Percentiles rank a stretch among this genome's conserved stretches.
These are phyloP conservation scores for Hybos culiciformis DNA, from an alignment of 2,888 invertebrate genomes.

Conservation along the genomic window DNA sequence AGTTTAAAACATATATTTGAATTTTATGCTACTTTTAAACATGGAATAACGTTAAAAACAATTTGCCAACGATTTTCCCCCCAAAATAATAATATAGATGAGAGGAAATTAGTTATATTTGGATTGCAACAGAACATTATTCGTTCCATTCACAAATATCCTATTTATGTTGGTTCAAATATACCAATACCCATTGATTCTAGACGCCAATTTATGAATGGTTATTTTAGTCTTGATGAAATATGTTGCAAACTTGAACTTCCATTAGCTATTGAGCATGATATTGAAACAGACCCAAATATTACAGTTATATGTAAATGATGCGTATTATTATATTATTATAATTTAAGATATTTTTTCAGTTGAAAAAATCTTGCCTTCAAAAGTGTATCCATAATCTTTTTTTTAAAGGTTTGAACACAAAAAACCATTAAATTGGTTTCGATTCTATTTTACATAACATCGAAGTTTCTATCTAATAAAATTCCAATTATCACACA, in stretches of 20 bases:
- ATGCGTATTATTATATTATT: too few species aligned
- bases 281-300: constrained; percentile 71
- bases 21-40: constrained; percentile 53
- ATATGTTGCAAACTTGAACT: constrained; percentile 76
- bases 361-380: too few species aligned
- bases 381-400: too few species aligned
- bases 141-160: constrained; percentile 43
- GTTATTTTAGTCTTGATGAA: constrained; percentile 70
- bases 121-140: constrained; percentile 45
- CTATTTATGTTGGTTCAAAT: constrained; percentile 37
- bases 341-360: too few species aligned
- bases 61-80: constrained; percentile 55
- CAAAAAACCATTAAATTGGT: too few species aligned
- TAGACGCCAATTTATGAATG: constrained; percentile 59
- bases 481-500: too few species aligned
- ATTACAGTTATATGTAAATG: constrained; percentile 71
- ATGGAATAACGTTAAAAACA: constrained; percentile 55
- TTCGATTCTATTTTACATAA: too few species aligned
- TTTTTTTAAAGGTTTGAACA: too few species aligned
- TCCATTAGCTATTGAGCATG: constrained; percentile 60
- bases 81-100: constrained; percentile 37
- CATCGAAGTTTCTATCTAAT: too few species aligned
- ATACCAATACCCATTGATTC: constrained; percentile 33
- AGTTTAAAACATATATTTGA: constrained; percentile 32
- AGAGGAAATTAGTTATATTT: constrained; percentile 42